Evolutionary conservation across 2,797 vertebrate genomes (phyloP), one percentile per base, ranked within the genome.

Genomic region (Hyperoplus lanceolatus): DNA sequence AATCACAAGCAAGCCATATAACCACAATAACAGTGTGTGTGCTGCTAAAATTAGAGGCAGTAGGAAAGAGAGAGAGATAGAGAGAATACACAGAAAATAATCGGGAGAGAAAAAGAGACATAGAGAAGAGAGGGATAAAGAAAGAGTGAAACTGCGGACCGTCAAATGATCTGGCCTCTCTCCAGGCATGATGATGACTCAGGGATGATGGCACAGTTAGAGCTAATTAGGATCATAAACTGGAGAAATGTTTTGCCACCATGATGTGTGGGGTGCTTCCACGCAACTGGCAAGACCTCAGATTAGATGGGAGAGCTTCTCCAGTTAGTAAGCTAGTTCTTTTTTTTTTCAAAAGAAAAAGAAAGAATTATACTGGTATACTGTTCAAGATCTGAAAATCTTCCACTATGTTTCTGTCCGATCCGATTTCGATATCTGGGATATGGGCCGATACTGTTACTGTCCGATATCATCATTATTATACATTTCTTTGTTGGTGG

Each of bases 181-280:
- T 92, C 92, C 92, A 91, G 91, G 83, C 90, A 36, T 81, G 87
- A 91, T 92, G 92, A 94, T 92, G 92, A 94, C 87, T 92, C 89
- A 86, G 91, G 89, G 90, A 93, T 82, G 91, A 90, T 87, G 92
- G 89, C 90, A 89, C 92, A 90, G 87, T 93, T 93, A 88, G 84
- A 88, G 89, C 90, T 92, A 94, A 94, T 93, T 94, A 93, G 88
- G 88, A 93, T 91, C 92, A 92, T 93, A 92, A 94, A 94, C 80
- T 81, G 88, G 81, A 90, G 87, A 90, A 92, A 91, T 89, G 89
- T 92, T 93, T 91, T 88, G 86, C 87, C 86, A 84, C 82, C 80
- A 63, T 76, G 90, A 91, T 84, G 85, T 85, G 88, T 58, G 73
- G 77, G 87, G 87, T 29, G 43, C 75, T 75, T 84, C 63, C 70